These are phyloP conservation scores for Luperina nickerlii DNA, from an alignment of 2,888 invertebrate genomes.

Conservation along the genomic window DNA sequence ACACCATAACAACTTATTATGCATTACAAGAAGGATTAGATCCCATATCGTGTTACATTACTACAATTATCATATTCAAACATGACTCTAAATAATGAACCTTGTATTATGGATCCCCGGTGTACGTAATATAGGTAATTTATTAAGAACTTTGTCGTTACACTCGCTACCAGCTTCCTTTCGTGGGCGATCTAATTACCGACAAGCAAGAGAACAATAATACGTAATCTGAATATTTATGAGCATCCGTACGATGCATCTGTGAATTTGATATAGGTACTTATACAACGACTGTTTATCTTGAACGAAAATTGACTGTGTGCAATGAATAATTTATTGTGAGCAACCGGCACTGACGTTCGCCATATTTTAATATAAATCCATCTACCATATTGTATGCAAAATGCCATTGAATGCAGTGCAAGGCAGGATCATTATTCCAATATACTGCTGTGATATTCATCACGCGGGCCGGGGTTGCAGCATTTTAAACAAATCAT, in stretches of 20 bases:
- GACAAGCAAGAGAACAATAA: constrained; percentile 88
- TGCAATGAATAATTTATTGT: constrained; percentile 90
- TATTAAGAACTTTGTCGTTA: constrained; percentile 81
- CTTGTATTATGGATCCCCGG: constrained; percentile 71
- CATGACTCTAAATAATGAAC: constrained; percentile 77
- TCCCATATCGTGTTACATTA: constrained; percentile 60
- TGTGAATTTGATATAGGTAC: constrained; percentile 86
- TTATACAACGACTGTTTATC: constrained; percentile 82
- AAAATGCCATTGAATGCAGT: constrained; percentile 90
- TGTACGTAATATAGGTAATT: constrained; percentile 77
- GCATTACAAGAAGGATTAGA: constrained; percentile 60
- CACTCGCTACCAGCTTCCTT: constrained; percentile 84
- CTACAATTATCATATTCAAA: constrained; percentile 70
- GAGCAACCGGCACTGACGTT: constrained; percentile 88
- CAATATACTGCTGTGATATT: constrained; percentile 88
- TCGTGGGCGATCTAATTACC: constrained; percentile 89
- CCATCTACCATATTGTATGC: constrained; percentile 90
- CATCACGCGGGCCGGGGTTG: constrained; percentile 85
- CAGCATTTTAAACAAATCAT: constrained; percentile 90
- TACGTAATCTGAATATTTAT: constrained; percentile 89
- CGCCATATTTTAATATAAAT: constrained; percentile 90
- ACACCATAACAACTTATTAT: constrained; percentile 50
- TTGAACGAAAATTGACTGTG: constrained; percentile 87
- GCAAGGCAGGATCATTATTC: constrained; percentile 90
- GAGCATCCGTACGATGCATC: constrained; percentile 75